Evolutionary conservation across 2,888 invertebrate genomes (phyloP), one percentile per base, ranked within the genome.

Genomic region (Pristionchus arcanus): DNA sequence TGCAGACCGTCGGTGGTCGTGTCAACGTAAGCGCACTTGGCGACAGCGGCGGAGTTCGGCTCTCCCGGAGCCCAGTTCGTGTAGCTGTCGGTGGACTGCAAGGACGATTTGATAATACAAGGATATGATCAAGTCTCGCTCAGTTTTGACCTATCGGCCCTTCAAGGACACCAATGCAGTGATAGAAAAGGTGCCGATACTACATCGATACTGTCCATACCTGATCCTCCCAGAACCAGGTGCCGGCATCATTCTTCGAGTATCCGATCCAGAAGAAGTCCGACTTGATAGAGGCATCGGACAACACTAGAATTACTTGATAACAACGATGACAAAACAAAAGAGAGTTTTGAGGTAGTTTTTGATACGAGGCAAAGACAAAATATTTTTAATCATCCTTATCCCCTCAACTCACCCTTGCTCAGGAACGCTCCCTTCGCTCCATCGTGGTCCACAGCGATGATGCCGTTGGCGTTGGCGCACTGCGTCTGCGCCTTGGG

Each of bases 201-300:
- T 42, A 42, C 9, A 3, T 42, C 42, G 42, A 66, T 28, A 71
- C 9, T 28, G 34, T 71, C 42, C 25, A 49, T 25, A 77, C 74
- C 34, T 77, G 34, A 42, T 77, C 74, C 74, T 77, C 74, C 74
- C 74, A 77, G 9, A 16, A 16, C 71, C 71, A 71, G 0, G n/a
- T 68, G 31, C 71, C 71, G 34, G 16, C 16, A 21, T 71, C 71
- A 34, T 16, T 31, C 71, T 71, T 71, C 21, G 71, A 34, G 71
- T 21, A 71, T 13, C 71, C 74, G 25, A 77, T 37, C 74, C 74
- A 77, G 74, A 77, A 42, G 74, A 21, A 77, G 74, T 77, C 34
- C 74, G 74, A 42, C 42, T 77, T 77, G 42, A 19, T 37, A 9
- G 21, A 77, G 28, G 25, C 74, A 19, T 37, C 42, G 2, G 9